Conservation (phyloP, 2,113 vertebrate genomes). For the Phalacrocorax brasilianus region DNA sequence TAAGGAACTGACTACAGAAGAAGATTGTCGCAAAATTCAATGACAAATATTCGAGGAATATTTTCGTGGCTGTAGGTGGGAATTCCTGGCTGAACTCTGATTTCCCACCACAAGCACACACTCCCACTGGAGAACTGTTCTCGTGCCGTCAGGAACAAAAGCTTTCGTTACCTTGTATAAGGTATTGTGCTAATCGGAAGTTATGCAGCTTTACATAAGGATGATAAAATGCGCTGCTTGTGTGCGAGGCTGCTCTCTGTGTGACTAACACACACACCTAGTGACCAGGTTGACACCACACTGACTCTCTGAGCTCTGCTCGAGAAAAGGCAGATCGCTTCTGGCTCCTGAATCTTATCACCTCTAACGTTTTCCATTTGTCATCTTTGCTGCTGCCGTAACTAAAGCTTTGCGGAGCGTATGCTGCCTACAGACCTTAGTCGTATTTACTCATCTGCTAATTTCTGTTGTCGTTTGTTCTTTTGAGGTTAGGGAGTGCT, state of each 20-base stretch:
- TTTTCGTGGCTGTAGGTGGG: not conserved
- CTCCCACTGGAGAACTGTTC: not conserved
- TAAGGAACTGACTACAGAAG: not conserved
- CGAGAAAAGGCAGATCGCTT: not conserved
- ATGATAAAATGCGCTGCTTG: not conserved
- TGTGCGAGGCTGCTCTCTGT: accelerated
- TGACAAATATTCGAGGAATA: not conserved
- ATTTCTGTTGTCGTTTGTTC: not conserved
- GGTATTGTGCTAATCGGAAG: not conserved
- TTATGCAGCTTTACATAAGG: not conserved
- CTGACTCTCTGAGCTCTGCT: not conserved
- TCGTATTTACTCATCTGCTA: not conserved
- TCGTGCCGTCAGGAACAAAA: not conserved
- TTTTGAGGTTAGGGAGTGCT: not conserved
- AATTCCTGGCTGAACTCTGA: not conserved
- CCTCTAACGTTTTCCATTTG: not conserved
- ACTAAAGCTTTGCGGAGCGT: not conserved
- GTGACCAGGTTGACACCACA: accelerated
- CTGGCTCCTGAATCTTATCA: not conserved
- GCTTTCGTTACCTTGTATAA: not conserved
- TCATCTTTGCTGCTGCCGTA: not conserved
- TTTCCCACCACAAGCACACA: not conserved
- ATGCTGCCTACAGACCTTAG: not conserved
- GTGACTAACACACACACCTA: not conserved
- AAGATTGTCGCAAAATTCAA: not conserved